phyloP scores from a whole-genome alignment of 1,140 invertebrate species.

The Meloidogyne floridensis region DNA sequence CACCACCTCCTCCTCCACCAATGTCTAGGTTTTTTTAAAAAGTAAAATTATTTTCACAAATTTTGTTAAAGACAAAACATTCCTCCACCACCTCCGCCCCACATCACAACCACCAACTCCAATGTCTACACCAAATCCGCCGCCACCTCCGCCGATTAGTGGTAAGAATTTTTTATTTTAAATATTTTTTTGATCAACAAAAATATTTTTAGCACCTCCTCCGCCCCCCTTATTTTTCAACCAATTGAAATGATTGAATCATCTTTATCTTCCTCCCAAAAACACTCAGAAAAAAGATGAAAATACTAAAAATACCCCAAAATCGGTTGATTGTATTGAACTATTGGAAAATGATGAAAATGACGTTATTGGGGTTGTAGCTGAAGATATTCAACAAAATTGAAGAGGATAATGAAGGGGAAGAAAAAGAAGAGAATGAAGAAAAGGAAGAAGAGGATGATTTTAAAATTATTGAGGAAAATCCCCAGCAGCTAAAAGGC shows the following conservation, averaged over 20 bases:
- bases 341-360: background rate
- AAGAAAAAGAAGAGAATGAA: conserved; percentile 34
- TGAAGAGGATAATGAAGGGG: conserved; percentile 37
- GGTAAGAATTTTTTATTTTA: conserved; percentile 10
- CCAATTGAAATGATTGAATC: background rate
- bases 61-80: conserved; percentile 12
- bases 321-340: conserved; percentile 6
- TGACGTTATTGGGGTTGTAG: background rate
- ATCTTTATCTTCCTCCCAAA: background rate
- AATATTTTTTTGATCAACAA: background rate
- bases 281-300: background rate
- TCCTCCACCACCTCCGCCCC: conserved; percentile 44
- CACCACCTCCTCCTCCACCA: conserved; percentile 43
- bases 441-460: conserved; percentile 54
- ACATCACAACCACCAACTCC: conserved; percentile 46
- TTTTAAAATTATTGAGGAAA: conserved; percentile 39
- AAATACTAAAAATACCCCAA: background rate
- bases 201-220: conserved; percentile 3
- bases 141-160: conserved; percentile 40
- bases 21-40: conserved; percentile 24
- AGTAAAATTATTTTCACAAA: background rate
- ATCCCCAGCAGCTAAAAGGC: background rate
- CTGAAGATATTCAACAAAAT: conserved; percentile 2
- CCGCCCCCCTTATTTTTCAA: background rate
- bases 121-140: conserved; percentile 36